phyloP scores from a whole-genome alignment of 2,888 invertebrate species.

The Amblyjoppa proteus region DNA sequence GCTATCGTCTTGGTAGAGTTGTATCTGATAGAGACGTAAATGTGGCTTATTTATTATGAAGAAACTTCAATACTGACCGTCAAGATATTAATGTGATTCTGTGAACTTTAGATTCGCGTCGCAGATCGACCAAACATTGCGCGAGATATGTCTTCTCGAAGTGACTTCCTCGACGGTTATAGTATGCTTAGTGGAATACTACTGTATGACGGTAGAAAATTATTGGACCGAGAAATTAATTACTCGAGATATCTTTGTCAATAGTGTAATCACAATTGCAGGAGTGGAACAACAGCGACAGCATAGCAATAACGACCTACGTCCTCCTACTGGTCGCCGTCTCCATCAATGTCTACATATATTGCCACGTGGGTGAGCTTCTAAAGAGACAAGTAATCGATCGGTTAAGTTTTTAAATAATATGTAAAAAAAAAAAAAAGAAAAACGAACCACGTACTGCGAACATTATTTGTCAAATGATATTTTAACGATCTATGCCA shows the following conservation, averaged over 20 bases:
- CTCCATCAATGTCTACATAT: constrained; percentile 55
- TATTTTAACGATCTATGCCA: background rate
- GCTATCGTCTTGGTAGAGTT: too few relatives aligned
- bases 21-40: too few relatives aligned
- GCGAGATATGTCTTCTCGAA: constrained; percentile 78
- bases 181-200: constrained; percentile 80
- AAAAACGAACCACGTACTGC: background rate
- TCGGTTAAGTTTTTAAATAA: background rate
- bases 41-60: too few relatives aligned
- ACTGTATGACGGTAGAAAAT: constrained; percentile 76
- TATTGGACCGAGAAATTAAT: background rate
- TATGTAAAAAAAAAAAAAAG: background rate
- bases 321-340: constrained; percentile 37
- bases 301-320: constrained; percentile 44
- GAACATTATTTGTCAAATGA: too few relatives aligned
- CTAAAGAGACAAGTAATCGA: constrained; percentile 74
- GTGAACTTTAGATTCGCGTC: constrained; percentile 73
- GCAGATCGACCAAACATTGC: constrained; percentile 74
- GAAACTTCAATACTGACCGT: too few relatives aligned
- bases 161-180: constrained; percentile 77
- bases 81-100: background rate
- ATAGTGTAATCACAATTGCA: constrained; percentile 13
- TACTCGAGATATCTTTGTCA: background rate
- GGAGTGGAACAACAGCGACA: constrained; percentile 52
- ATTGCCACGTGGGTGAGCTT: constrained; percentile 73